Percentiles rank a stretch among this genome's conserved stretches.
Evolutionary conservation across 1,140 invertebrate genomes (phyloP).

Genomic region (Scaptomyza montana): DNA sequence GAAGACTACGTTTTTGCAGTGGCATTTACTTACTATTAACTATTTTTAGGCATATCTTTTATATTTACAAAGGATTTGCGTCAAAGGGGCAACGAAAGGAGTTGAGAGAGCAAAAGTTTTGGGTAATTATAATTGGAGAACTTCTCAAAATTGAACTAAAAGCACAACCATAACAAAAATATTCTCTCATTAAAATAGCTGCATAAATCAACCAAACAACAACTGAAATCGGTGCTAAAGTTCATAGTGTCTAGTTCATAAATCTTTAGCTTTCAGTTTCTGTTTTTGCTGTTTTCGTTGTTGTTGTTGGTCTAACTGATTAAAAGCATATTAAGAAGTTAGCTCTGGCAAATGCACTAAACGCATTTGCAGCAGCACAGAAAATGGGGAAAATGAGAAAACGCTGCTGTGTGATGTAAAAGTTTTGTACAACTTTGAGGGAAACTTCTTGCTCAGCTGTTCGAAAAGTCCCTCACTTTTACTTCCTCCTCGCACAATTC

Average conservation of each 20-base stretch:
- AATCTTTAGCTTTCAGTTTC: constrained; percentile 38
- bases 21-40: constrained; percentile 43
- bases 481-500: constrained; percentile 1
- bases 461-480: neutral
- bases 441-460: constrained; percentile 12
- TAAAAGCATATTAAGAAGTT: constrained; percentile 80
- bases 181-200: neutral
- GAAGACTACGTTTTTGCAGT: constrained; percentile 50
- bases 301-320: constrained; percentile 57
- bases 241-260: constrained; percentile 27
- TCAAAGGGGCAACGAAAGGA: neutral
- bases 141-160: neutral
- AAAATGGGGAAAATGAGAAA: constrained; percentile 32
- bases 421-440: constrained; percentile 30
- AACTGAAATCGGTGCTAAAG: constrained; percentile 20
- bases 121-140: too few relatives aligned
- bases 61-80: constrained; percentile 26
- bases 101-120: neutral
- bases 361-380: constrained; percentile 31
- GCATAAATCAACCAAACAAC: neutral
- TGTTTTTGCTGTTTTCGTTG: constrained; percentile 11
- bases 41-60: constrained; percentile 51
- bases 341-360: constrained; percentile 49
- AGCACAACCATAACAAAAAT: neutral
- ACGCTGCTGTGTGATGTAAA: constrained; percentile 21